Conservation (phyloP, 2,888 invertebrate species). For the Strigamia crassipes region DNA sequence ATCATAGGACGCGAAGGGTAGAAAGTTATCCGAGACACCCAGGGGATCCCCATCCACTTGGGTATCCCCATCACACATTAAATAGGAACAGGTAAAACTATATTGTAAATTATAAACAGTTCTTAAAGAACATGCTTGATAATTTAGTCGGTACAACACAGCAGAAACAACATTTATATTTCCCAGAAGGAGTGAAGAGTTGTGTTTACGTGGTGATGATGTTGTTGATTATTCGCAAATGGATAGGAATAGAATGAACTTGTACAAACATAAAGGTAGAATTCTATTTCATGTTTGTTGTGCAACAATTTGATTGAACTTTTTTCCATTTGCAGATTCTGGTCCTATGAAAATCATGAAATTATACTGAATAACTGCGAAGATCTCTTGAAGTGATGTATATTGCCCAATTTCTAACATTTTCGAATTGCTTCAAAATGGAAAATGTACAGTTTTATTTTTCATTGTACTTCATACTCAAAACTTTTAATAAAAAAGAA, state of each 20-base stretch:
- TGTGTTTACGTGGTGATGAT: slow-evolving; percentile 27
- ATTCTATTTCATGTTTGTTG: neutral
- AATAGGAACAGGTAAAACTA: slow-evolving; percentile 28
- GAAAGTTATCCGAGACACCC: neutral
- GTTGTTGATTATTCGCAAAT: slow-evolving; percentile 7
- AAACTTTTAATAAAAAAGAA: slow-evolving; percentile 15
- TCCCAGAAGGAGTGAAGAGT: slow-evolving; percentile 29
- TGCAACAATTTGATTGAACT: neutral
- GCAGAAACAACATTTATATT: slow-evolving; percentile 45
- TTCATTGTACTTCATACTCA: slow-evolving; percentile 37
- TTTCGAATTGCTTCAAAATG: slow-evolving; percentile 33
- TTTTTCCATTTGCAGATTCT: neutral
- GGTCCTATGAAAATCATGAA: slow-evolving; percentile 31
- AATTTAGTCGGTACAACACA: slow-evolving; percentile 15
- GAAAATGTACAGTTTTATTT: slow-evolving; percentile 33
- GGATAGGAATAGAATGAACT: slow-evolving; percentile 39
- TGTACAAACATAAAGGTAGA: slow-evolving; percentile 23
- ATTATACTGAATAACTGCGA: neutral
- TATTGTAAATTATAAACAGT: neutral
- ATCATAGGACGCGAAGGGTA: slow-evolving; percentile 27
- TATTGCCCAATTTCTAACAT: slow-evolving; percentile 36
- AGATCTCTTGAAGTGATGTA: slow-evolving; percentile 26
- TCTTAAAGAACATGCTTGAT: neutral
- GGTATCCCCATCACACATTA: neutral
- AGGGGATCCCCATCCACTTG: slow-evolving; percentile 39